Percentiles rank a stretch among this genome's conserved stretches.
phyloP scores from a whole-genome alignment of 2,888 invertebrate genomes.

The Xestia rhomboidea region DNA sequence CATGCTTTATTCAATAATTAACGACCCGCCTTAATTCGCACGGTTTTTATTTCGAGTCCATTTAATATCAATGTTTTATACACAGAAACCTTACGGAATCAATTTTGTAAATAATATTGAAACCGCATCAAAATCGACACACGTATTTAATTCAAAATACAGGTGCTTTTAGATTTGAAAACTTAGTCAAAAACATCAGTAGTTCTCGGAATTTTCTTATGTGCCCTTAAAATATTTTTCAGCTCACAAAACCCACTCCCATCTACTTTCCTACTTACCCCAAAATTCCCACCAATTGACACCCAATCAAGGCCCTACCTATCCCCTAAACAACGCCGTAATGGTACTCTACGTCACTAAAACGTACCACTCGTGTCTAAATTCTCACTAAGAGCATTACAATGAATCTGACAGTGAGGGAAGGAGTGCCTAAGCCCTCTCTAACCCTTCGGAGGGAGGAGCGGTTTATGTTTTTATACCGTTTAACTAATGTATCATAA shows the following conservation, averaged over 20 bases:
- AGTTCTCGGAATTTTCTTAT: not conserved
- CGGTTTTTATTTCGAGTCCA: not conserved
- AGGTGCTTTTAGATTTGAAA: not conserved
- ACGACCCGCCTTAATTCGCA: not conserved
- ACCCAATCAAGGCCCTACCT: conserved; percentile 31
- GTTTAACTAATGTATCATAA: conserved; percentile 21
- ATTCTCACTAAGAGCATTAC: conserved; percentile 57
- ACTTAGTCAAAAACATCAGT: not conserved
- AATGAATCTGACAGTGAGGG: conserved; percentile 59
- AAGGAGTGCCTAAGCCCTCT: conserved; percentile 41
- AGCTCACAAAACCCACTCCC: not conserved
- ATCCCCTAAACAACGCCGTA: conserved; percentile 26
- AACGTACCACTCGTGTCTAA: conserved; percentile 56
- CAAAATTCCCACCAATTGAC: conserved; percentile 26
- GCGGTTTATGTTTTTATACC: conserved; percentile 28
- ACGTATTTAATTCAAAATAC: not conserved
- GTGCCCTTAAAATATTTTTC: not conserved
- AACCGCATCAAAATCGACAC: not conserved
- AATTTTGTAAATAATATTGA: not conserved
- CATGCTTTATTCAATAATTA: not conserved
- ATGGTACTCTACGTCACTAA: conserved; percentile 60
- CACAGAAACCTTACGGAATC: not conserved
- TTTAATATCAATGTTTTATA: not conserved
- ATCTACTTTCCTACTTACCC: not conserved
- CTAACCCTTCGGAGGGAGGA: conserved; percentile 16